Evolutionary conservation across 2,113 vertebrate genomes (phyloP), one percentile per base, ranked within the genome.

Genomic region (Microtus richardsoni): DNA sequence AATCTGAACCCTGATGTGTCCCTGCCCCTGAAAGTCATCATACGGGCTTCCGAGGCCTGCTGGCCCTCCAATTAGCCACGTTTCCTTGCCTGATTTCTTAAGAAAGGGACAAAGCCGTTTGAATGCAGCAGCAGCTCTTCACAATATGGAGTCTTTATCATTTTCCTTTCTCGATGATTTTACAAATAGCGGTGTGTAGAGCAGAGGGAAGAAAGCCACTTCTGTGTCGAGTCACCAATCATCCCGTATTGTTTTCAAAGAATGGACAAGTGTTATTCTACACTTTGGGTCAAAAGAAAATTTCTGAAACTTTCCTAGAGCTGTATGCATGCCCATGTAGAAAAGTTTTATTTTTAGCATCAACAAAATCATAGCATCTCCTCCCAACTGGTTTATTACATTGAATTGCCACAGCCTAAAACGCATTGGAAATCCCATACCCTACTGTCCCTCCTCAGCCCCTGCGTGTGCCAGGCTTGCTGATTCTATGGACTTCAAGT

Each of bases 181-280:
- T 80, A 93, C 91, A 93, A 91, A 97, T 96, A 96, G 96, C 84
- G 90, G 94, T 92, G 83, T 95, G 49, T 54, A 71, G 74, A 97
- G 49, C 13, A 24, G 70, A 77, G 90, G 41, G 80, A 94, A 95
- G 91, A 95, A 66, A 97, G 93, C 47, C 58, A 84, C 78, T 95
- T 85, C 88, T 93, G 96, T 92, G 68, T 96, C 84, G 44, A 71
- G 75, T 82, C 95, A 93, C 96, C 97, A 98, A 98, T 97, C 97
- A 97, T 91, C 71, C 89, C 87, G 47, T 95, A 97, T 94, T 96
- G 91, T 97, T 98, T 98, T 94, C 92, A 94, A 95, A 96, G 96
- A 97, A 96, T 95, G 95, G 95, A 60, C 89, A 95, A 94, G 64
- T 79, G 89, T 94, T 84, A 96, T 71, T 89, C 93, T 92, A 74